Conservation (phyloP, 2,888 invertebrate genomes). For the Criorhina ranunculi region DNA sequence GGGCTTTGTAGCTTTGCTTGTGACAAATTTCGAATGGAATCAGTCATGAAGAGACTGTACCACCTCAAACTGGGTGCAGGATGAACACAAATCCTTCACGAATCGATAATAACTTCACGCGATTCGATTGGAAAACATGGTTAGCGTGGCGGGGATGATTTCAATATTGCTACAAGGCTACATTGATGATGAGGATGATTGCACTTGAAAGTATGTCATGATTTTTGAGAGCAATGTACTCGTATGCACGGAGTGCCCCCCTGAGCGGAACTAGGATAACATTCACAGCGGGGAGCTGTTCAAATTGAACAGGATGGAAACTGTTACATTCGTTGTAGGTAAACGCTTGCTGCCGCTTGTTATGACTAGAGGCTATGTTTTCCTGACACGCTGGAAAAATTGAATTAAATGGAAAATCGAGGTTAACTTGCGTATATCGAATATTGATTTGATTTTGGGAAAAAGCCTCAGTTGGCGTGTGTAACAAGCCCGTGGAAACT, state of each 20-base stretch:
- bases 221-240: slow-evolving; percentile 64
- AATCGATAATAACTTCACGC: slow-evolving; percentile 68
- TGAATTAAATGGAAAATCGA: slow-evolving; percentile 45
- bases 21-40: slow-evolving; percentile 70
- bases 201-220: slow-evolving; percentile 69
- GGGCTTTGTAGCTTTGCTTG: slow-evolving; percentile 68
- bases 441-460: slow-evolving; percentile 27
- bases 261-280: slow-evolving; percentile 65
- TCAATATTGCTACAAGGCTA: slow-evolving; percentile 45
- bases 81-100: slow-evolving; percentile 42
- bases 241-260: slow-evolving; percentile 50
- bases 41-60: slow-evolving; percentile 51
- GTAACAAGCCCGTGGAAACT: too few species aligned
- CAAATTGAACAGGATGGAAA: slow-evolving; percentile 61
- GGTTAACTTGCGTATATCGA: slow-evolving; percentile 35
- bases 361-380: slow-evolving; percentile 58
- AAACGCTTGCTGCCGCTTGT: slow-evolving; percentile 24
- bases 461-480: not conserved
- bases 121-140: slow-evolving; percentile 68
- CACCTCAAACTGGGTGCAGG: slow-evolving; percentile 1
- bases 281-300: slow-evolving; percentile 55
- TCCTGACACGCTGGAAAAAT: slow-evolving; percentile 56
- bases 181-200: slow-evolving; percentile 47
- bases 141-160: slow-evolving; percentile 64
- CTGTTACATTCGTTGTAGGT: slow-evolving; percentile 41